Evolutionary conservation across 2,888 invertebrate species (phyloP).

Genomic region (Pachymerium ferrugineum): DNA sequence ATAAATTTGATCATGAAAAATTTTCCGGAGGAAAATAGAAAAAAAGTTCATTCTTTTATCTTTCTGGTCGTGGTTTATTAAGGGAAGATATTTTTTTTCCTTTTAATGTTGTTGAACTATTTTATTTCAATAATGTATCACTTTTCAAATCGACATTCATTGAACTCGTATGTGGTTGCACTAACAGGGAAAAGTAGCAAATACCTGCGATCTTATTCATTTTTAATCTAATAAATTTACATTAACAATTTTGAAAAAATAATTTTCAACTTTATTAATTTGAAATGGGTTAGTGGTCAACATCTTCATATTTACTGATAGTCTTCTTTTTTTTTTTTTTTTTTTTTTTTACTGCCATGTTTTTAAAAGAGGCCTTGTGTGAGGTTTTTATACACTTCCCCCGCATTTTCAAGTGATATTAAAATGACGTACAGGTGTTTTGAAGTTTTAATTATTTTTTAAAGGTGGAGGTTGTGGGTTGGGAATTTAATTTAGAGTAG

Average conservation of each 20-base stretch:
- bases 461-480: not conserved
- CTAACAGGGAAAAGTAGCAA: not conserved
- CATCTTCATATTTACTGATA: not conserved
- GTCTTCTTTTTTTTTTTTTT: not conserved
- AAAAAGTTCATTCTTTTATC: not conserved
- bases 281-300: not conserved
- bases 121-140: conserved; percentile 4
- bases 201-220: not conserved
- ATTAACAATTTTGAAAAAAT: not conserved
- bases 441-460: not conserved
- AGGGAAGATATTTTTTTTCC: not conserved
- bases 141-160: conserved; percentile 4
- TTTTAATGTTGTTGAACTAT: not conserved
- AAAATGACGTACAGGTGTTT: not conserved
- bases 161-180: not conserved
- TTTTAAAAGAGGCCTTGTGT: not conserved
- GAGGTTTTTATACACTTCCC: not conserved
- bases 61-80: not conserved
- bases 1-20: not conserved
- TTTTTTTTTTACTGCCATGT: not conserved
- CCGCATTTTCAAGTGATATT: not conserved
- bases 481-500: not conserved
- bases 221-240: not conserved
- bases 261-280: not conserved
- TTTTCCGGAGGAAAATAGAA: not conserved